Conservation (phyloP, 2,113 vertebrate species). For the Dromaius novaehollandiae region DNA sequence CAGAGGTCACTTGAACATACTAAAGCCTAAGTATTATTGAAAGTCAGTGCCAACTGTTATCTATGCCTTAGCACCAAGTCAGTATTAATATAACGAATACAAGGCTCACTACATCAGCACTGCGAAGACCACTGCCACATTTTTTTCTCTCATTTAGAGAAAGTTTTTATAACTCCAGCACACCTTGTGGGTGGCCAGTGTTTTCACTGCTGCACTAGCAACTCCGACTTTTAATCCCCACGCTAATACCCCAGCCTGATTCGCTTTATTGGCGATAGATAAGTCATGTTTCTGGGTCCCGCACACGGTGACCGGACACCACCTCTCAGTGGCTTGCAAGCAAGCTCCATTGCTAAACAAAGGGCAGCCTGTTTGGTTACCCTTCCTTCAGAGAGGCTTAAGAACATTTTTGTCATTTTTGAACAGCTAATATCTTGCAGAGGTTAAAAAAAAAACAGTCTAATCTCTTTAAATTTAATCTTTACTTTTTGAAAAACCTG, state of each 20-base stretch:
- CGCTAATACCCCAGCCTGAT: conserved; percentile 74
- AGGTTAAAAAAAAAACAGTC: conserved; percentile 71
- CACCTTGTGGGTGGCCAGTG: conserved; percentile 81
- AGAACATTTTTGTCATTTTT: conserved; percentile 99
- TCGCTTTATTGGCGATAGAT: conserved; percentile 78
- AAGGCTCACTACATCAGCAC: neutral
- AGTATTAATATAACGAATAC: neutral
- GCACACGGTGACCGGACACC: conserved; percentile 77
- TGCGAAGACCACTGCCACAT: neutral
- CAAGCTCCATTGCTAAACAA: conserved; percentile 81
- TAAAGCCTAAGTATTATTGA: neutral
- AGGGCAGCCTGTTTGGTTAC: conserved; percentile 86
- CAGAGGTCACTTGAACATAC: accelerated
- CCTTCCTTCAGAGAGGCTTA: conserved; percentile 90
- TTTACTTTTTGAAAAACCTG: conserved; percentile 81
- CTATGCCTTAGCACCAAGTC: neutral
- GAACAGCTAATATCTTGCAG: conserved; percentile 95
- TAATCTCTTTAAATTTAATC: conserved; percentile 98
- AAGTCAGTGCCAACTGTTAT: neutral
- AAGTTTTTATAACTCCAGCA: neutral
- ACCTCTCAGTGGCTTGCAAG: conserved; percentile 52
- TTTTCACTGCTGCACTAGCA: conserved; percentile 65
- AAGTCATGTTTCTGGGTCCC: conserved; percentile 78
- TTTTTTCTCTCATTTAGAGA: neutral
- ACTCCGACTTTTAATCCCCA: conserved; percentile 76